Percentiles rank a stretch among this genome's conserved stretches.
phyloP scores from a whole-genome alignment of 2,888 invertebrate genomes.

The Sminthurinus aureus region DNA sequence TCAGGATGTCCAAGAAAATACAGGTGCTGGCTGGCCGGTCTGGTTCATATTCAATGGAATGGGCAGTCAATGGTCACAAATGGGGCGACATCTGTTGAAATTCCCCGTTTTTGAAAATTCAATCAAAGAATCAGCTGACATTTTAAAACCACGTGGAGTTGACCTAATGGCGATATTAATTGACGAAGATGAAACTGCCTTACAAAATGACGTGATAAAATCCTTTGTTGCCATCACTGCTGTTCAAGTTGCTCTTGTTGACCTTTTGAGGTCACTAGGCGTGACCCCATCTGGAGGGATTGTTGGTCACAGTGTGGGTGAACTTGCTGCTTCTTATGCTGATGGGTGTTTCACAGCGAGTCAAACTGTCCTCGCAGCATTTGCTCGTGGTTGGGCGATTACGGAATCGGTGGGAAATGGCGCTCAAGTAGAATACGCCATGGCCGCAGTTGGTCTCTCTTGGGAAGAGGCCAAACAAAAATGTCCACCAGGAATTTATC shows the following conservation, averaged over 20 bases:
- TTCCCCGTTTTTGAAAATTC: constrained; percentile 67
- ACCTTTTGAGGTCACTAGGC: constrained; percentile 77
- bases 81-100: constrained; percentile 67
- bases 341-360: constrained; percentile 93
- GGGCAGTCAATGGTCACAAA: constrained; percentile 70
- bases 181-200: constrained; percentile 79
- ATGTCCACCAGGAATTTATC: constrained; percentile 79
- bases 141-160: constrained; percentile 75
- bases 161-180: constrained; percentile 81
- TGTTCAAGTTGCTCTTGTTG: constrained; percentile 81
- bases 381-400: constrained; percentile 64
- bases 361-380: constrained; percentile 92
- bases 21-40: neutral
- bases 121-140: constrained; percentile 77
- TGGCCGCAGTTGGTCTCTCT: constrained; percentile 88
- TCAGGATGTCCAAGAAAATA: neutral
- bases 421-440: constrained; percentile 73
- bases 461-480: constrained; percentile 81
- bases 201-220: constrained; percentile 73
- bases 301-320: constrained; percentile 93
- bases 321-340: constrained; percentile 95
- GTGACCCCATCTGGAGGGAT: constrained; percentile 88
- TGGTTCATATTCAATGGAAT: constrained; percentile 61
- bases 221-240: constrained; percentile 95
- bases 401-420: neutral